Percentiles rank a stretch among this genome's conserved stretches.
These are phyloP conservation scores for Molorchus minor DNA, from an alignment of 2,888 invertebrate genomes.

Conservation along the genomic window DNA sequence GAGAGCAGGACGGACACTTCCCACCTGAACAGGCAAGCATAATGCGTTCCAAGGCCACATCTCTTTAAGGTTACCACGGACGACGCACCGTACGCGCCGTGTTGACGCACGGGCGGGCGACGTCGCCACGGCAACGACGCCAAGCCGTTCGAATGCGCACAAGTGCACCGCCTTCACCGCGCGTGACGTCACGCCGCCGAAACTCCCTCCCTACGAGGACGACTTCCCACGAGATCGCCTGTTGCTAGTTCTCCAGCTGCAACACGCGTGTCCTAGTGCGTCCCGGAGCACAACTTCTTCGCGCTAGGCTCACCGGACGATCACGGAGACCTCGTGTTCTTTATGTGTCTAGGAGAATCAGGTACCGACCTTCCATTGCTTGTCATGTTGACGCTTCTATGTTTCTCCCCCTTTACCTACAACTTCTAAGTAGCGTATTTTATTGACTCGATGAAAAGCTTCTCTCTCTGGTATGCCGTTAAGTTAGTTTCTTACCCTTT, in stretches of 20 bases:
- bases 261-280: constrained; percentile 56
- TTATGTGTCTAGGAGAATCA: constrained; percentile 57
- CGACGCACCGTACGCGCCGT: constrained; percentile 56
- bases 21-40: constrained; percentile 37
- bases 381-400: constrained; percentile 28
- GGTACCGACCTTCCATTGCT: constrained; percentile 46
- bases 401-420: constrained; percentile 2
- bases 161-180: constrained; percentile 59
- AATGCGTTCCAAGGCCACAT: constrained; percentile 49
- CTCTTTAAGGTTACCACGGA: constrained; percentile 57
- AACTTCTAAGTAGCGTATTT: constrained; percentile 2
- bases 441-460: constrained; percentile 17
- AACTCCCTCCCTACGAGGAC: constrained; percentile 60
- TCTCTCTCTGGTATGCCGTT: constrained; percentile 25
- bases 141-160: constrained; percentile 58
- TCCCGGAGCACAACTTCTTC: constrained; percentile 41
- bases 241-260: constrained; percentile 62
- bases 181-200: constrained; percentile 57
- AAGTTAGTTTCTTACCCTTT: too few relatives aligned
- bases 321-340: constrained; percentile 46
- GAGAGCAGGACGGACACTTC: constrained; percentile 30
- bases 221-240: constrained; percentile 60
- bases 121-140: constrained; percentile 57
- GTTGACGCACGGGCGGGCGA: constrained; percentile 59
- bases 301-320: constrained; percentile 39